Evolutionary conservation across 1,140 invertebrate species (phyloP), one percentile per base, ranked within the genome.

Genomic region (Scaptomyza pallida): DNA sequence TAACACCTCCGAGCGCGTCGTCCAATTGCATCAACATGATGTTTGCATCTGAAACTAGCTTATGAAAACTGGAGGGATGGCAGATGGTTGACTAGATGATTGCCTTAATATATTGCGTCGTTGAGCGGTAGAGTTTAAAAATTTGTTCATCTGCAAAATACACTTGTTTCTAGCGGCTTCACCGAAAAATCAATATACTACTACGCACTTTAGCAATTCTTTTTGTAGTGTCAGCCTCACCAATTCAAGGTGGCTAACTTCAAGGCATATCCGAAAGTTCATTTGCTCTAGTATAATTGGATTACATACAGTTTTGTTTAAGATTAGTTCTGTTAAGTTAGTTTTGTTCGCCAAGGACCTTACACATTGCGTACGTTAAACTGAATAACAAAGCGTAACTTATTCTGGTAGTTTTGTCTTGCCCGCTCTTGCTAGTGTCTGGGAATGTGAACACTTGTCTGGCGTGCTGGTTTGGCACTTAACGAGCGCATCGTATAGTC

Each of bases 261-360:
- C 59, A 60, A 26, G 73, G 77, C 81, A 86, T 81, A 82, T 86
- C 77, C 78, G 73, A 76, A 63, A 69, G 72, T 64, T 56, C 33
- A 56, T 51, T 60, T 17, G 55, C 64, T 73, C 79, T 68, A 75
- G 78, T 78, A 86, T 86, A 86, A 86, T 86, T 86, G 81, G 77
- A 86, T 86, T 78, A 93, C 93, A 5, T 78, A 92, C 48, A 95
- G 94, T 5, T 21, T 93, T 93, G 60, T 45, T 57, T 26, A n/a
- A n/a, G 23, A 54, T 44, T 8, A 15, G 37, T 21, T 26, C 6
- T 17, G 26, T 40, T 54, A 17, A 26, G 9, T 60, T 5, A 21
- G 21, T n/a, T 30, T 9, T 6, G 6, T 30, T 35, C 37, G 40
- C 16, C 45, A 51, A 72, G 69, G 69, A 65, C 69, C 45, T 61